Evolutionary conservation across 2,797 vertebrate genomes (phyloP).

Genomic region (Rhodeus uyekii): DNA sequence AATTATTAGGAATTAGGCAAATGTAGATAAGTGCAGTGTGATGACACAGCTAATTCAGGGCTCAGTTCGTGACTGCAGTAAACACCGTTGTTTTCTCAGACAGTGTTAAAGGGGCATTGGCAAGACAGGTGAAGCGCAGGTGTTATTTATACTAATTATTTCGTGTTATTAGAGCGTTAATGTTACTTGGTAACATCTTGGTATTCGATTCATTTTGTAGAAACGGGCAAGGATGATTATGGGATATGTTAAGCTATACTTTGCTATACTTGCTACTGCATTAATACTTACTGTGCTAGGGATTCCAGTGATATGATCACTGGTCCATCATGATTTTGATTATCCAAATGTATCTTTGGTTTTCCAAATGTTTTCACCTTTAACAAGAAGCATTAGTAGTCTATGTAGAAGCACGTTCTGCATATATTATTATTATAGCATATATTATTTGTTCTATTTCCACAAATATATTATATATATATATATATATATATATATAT

Average conservation of each 20-base stretch:
- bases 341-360: not conserved
- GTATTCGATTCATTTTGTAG: not conserved
- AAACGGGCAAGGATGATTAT: not conserved
- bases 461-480: not conserved
- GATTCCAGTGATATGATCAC: not conserved
- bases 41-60: not conserved
- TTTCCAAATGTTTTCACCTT: not conserved
- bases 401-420: not conserved
- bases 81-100: slow-evolving; percentile 4
- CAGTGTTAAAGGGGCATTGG: not conserved
- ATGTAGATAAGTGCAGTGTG: not conserved
- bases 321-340: not conserved
- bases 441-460: not conserved
- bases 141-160: slow-evolving; percentile 11
- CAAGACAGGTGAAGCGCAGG: slow-evolving; percentile 25
- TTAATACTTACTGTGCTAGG: not conserved
- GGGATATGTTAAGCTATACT: not conserved
- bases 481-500: no score
- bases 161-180: slow-evolving; percentile 20
- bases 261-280: not conserved
- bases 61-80: slow-evolving; percentile 22
- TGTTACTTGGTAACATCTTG: slow-evolving; percentile 23
- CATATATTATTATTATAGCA: no score
- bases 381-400: not conserved
- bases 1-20: not conserved